phyloP scores from a whole-genome alignment of 2,888 invertebrate genomes.

The Drosophila peninsularis region DNA sequence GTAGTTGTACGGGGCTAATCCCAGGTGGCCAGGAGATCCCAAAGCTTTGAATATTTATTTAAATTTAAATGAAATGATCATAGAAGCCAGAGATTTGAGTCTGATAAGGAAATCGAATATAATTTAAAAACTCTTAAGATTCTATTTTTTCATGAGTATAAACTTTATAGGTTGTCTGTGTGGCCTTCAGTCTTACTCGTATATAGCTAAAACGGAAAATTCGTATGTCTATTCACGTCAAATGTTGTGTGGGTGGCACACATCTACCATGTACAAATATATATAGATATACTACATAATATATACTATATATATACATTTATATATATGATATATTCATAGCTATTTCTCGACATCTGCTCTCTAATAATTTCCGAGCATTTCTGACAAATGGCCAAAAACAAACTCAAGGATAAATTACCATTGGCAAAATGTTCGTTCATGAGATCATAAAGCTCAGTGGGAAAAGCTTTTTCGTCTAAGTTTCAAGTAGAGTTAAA shows the following conservation, averaged over 20 bases:
- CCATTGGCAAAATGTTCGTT: slow-evolving; percentile 42
- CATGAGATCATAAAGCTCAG: slow-evolving; percentile 70
- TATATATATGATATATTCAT: slow-evolving; percentile 18
- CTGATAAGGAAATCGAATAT: not conserved
- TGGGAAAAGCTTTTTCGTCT: slow-evolving; percentile 69
- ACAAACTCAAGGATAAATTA: slow-evolving; percentile 78
- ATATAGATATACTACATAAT: slow-evolving; percentile 7
- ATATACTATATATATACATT: slow-evolving; percentile 1
- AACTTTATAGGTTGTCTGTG: not conserved
- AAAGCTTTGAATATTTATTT: not conserved
- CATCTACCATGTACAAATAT: slow-evolving; percentile 5
- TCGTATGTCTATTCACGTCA: slow-evolving; percentile 7
- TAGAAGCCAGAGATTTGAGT: not conserved
- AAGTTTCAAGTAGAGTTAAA: slow-evolving; percentile 69
- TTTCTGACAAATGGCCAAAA: slow-evolving; percentile 54
- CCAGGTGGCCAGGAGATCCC: slow-evolving; percentile 1
- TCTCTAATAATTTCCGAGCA: slow-evolving; percentile 61
- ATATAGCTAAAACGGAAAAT: slow-evolving; percentile 27
- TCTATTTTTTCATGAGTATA: not conserved
- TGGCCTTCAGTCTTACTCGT: slow-evolving; percentile 52
- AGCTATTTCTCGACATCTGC: slow-evolving; percentile 36
- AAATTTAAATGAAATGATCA: not conserved
- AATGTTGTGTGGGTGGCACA: slow-evolving; percentile 51
- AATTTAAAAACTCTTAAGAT: not conserved
- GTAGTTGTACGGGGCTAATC: slow-evolving; percentile 27